These are phyloP conservation scores for Orbicella faveolata DNA, from an alignment of 64 coral and sea anemone species.

Conservation along the genomic window DNA sequence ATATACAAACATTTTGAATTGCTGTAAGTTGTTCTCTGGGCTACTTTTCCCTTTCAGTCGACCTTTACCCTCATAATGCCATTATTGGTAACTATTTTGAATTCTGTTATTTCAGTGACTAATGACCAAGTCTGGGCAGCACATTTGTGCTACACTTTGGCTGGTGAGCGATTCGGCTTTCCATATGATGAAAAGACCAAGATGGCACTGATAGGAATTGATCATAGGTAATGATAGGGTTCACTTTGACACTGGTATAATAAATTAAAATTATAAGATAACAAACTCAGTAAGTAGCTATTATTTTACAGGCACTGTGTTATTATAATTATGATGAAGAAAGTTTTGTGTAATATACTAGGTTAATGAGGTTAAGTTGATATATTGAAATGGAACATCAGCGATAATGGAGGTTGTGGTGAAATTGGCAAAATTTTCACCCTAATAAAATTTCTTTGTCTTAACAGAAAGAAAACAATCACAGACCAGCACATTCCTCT, in stretches of 20 bases:
- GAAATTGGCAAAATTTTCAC: not conserved
- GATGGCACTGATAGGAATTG: slow-evolving; percentile 45
- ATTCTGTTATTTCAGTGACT: slow-evolving; percentile 16
- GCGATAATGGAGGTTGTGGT: not conserved
- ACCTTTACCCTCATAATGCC: no score
- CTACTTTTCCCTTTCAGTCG: no score
- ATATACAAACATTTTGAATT: no score
- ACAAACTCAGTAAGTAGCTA: no score
- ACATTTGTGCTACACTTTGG: slow-evolving; percentile 56
- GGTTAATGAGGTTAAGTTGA: no score
- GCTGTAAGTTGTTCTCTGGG: no score
- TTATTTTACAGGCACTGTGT: no score
- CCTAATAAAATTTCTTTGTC: not conserved
- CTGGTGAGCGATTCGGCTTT: slow-evolving; percentile 40
- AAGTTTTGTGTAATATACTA: no score
- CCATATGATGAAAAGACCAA: slow-evolving; percentile 33
- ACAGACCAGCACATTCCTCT: not conserved
- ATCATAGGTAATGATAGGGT: slow-evolving; percentile 30
- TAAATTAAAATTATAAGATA: not conserved
- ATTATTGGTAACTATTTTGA: no score
- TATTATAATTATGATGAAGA: no score
- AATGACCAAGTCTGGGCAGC: slow-evolving; percentile 34
- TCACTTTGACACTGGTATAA: not conserved
- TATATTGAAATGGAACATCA: not conserved
- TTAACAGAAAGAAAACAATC: not conserved